A percentile compares a stretch with the other conserved stretches of the same genome.
phyloP scores from a whole-genome alignment of 2,113 vertebrate genomes.

The Bubo blakistoni region DNA sequence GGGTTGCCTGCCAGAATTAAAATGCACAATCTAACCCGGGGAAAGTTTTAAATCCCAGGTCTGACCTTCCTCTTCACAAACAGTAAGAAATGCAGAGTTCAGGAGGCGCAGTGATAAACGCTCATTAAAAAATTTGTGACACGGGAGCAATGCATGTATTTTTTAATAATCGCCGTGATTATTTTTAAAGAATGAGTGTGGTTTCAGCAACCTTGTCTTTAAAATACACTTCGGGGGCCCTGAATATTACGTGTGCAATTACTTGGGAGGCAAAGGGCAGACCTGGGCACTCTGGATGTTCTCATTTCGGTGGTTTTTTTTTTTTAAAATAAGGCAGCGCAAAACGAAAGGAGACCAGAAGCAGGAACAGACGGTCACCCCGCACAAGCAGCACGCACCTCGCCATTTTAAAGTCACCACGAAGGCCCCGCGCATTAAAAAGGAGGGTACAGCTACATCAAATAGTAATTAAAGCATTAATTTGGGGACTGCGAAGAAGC shows the following conservation, averaged over 20 bases:
- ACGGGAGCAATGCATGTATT: fast-evolving
- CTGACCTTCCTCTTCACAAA: background rate
- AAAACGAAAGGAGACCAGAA: background rate
- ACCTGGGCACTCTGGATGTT: too few species aligned
- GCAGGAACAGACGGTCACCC: background rate
- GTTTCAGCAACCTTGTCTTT: background rate
- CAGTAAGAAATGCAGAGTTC: background rate
- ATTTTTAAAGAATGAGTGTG: background rate
- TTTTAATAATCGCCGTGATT: background rate
- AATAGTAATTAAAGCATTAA: background rate
- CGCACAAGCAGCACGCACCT: background rate
- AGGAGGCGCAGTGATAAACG: background rate
- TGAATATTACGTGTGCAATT: fast-evolving
- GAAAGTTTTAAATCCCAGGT: background rate
- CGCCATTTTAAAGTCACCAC: background rate
- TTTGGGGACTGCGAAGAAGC: background rate
- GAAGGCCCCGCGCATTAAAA: background rate
- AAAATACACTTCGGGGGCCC: background rate
- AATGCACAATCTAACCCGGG: background rate
- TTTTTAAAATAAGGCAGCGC: background rate
- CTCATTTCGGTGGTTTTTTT: background rate
- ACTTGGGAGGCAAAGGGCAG: background rate
- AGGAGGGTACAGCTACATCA: too few species aligned
- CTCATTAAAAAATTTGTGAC: background rate
- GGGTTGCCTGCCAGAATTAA: background rate